Base-by-base conservation (phyloP, 2,797 vertebrate genomes). In the Typhlichthys subterraneus region DNA sequence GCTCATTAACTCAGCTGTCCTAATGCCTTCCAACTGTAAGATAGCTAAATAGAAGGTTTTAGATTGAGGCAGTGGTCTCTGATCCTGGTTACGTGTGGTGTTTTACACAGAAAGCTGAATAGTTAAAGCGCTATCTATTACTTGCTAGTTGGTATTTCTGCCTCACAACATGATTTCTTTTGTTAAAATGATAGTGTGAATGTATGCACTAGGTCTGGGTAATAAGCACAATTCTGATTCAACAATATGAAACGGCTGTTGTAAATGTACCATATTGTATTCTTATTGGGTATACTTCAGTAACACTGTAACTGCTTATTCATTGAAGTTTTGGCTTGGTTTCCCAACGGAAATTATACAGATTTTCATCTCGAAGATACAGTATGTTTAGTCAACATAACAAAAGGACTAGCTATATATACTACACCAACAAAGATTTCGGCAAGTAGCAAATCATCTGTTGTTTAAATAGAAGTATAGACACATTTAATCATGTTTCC, bases 271-370 rank as follows among this genome's bases (percentile, higher is more conserved):
- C 3, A 29, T 29, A 29, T 4, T 29, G 3, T 29, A 29, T 29
- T 29, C 23, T 29, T 80, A 86, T 87, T 84, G 68, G 76, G 87
- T 87, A 82, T 3, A 73, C 84, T 88, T 61, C 77, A 84, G 76
- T 87, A 88, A 87, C 64, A 69, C 65, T 76, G 75, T 84, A 65
- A 49, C 52, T 61, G 65, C 61, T 72, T 74, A 73, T 31, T 83
- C 57, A 58, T 11, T 67, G n/a, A 69, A 49, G 69, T 67, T 33
- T 59, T 61, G 13, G 14, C 62, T 66, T 50, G 33, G 46, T 54
- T 17, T 65, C 53, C 61, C 67, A 4, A 10, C 48, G 69, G 61
- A 63, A 75, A 58, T 38, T 47, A 45, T 8, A 23, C 59, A 57
- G 53, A 61, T 64, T 58, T 14, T 63, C 53, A 52, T 63, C 38